These are phyloP conservation scores for Amblyopsis rosae DNA, from an alignment of 2,113 vertebrate species.

Conservation along the genomic window DNA sequence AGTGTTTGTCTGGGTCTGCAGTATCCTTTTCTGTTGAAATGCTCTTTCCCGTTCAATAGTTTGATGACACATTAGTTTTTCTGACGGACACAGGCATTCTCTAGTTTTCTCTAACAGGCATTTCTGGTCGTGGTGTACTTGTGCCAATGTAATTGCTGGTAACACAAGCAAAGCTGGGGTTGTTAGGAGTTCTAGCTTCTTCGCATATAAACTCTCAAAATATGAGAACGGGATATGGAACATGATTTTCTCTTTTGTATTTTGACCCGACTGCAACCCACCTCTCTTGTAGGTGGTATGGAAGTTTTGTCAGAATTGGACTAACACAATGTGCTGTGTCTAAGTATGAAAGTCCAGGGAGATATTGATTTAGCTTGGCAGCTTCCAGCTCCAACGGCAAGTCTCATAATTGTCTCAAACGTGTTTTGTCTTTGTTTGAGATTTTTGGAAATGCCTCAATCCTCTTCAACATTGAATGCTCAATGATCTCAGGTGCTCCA, in stretches of 20 bases:
- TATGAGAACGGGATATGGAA: background rate
- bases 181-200: background rate
- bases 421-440: background rate
- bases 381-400: background rate
- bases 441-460: constrained; percentile 6
- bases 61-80: background rate
- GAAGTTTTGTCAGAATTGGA: constrained; percentile 8
- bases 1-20: constrained; percentile 19
- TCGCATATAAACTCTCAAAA: background rate
- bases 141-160: background rate
- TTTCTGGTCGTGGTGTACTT: background rate
- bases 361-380: background rate
- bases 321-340: background rate
- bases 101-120: background rate
- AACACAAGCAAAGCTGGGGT: background rate
- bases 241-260: constrained; percentile 4
- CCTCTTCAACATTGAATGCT: background rate
- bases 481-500: constrained; percentile 1
- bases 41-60: background rate
- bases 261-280: background rate
- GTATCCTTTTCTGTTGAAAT: background rate
- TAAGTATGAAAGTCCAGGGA: background rate
- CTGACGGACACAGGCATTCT: background rate
- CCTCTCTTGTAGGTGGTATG: background rate
- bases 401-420: background rate